These are phyloP conservation scores for Automeris io DNA, from an alignment of 2,888 invertebrate species.

Conservation along the genomic window DNA sequence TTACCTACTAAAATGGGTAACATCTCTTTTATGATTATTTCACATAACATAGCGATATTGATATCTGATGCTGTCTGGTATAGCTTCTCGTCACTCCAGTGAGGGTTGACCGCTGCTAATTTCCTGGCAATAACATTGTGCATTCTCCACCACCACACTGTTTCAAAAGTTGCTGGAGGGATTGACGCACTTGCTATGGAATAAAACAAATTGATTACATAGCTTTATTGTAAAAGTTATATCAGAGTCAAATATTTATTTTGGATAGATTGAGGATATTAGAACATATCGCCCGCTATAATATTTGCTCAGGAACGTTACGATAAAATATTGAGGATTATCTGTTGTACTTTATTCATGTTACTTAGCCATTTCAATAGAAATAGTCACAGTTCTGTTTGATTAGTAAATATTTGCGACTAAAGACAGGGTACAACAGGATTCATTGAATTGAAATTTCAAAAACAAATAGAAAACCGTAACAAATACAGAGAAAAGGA, in stretches of 20 bases:
- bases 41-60: slow-evolving; percentile 28
- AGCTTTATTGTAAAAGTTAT: not conserved
- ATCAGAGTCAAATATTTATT: not conserved
- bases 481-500: too few species aligned
- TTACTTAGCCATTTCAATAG: too few species aligned
- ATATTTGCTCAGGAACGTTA: too few species aligned
- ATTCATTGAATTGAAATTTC: too few species aligned
- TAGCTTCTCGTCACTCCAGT: slow-evolving; percentile 37
- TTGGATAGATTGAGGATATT: too few species aligned
- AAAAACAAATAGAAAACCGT: too few species aligned
- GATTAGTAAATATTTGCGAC: too few species aligned
- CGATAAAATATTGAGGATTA: too few species aligned
- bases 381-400: too few species aligned
- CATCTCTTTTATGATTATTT: slow-evolving; percentile 34
- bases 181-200: slow-evolving; percentile 15
- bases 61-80: slow-evolving; percentile 37
- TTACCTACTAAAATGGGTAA: slow-evolving; percentile 31
- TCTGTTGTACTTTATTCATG: too few species aligned
- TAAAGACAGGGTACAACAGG: too few species aligned
- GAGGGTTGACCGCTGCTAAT: slow-evolving; percentile 29
- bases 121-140: slow-evolving; percentile 34
- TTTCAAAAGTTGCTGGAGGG: slow-evolving; percentile 14
- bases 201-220: not conserved
- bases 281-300: too few species aligned
- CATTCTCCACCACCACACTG: slow-evolving; percentile 34